A percentile compares a stretch with the other conserved stretches of the same genome.
phyloP scores from a whole-genome alignment of 2,888 invertebrate species.

The Lissonota sp. region DNA sequence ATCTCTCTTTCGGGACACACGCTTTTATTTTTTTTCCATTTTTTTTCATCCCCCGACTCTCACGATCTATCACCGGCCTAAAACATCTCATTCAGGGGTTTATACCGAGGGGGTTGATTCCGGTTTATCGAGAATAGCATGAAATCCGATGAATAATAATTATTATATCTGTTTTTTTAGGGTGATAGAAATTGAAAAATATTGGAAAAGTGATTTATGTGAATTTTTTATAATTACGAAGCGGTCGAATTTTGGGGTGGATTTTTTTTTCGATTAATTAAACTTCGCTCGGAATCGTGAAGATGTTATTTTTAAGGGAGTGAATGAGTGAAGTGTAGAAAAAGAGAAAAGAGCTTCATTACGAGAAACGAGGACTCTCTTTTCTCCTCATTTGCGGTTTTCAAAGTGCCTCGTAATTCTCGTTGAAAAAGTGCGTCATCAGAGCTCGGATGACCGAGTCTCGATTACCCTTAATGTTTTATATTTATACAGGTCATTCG shows the following conservation, averaged over 20 bases:
- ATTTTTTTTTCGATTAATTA: too few species aligned
- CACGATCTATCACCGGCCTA: conserved; percentile 34
- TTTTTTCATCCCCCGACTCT: conserved; percentile 36
- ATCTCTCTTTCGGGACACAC: conserved; percentile 76
- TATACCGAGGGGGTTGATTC: background rate
- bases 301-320: conserved; percentile 27
- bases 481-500: conserved; percentile 7
- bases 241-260: too few species aligned
- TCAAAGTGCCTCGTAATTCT: conserved; percentile 58
- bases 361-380: conserved; percentile 6
- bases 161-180: background rate
- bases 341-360: background rate
- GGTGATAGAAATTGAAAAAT: background rate
- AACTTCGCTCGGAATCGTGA: conserved; percentile 7
- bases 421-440: conserved; percentile 59
- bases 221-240: too few species aligned
- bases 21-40: conserved; percentile 68
- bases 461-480: conserved; percentile 42
- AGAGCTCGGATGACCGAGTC: conserved; percentile 63
- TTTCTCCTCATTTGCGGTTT: conserved; percentile 44
- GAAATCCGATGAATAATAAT: conserved; percentile 5
- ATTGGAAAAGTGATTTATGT: background rate
- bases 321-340: too few species aligned
- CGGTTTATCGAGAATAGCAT: conserved; percentile 1
- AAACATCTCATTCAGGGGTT: conserved; percentile 18